These are phyloP conservation scores for Procavia capensis DNA, from an alignment of 2,113 vertebrate genomes.

Conservation along the genomic window DNA sequence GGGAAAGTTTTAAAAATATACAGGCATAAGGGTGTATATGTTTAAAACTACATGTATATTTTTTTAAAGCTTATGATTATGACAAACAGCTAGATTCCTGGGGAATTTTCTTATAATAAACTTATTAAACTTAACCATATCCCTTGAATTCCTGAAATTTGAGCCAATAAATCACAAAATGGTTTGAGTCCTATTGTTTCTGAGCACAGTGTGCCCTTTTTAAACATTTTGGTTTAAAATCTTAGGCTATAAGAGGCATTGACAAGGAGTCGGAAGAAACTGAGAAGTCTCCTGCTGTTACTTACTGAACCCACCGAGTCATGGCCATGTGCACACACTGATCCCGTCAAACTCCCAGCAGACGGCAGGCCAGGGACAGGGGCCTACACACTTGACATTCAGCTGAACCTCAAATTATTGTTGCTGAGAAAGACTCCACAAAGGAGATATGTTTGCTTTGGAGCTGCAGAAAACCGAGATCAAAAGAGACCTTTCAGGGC, in stretches of 20 bases:
- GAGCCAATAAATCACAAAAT: neutral
- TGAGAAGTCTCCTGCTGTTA: neutral
- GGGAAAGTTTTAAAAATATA: neutral
- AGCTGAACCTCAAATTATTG: neutral
- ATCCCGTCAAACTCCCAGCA: neutral
- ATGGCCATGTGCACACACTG: neutral
- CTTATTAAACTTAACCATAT: neutral
- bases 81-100: neutral
- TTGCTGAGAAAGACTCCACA: constrained; percentile 29
- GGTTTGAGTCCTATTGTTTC: constrained; percentile 19
- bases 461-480: constrained; percentile 48
- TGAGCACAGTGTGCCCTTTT: neutral
- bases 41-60: neutral
- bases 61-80: neutral
- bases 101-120: neutral
- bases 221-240: neutral
- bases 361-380: neutral
- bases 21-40: neutral
- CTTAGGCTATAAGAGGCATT: neutral
- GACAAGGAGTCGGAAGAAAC: constrained; percentile 3
- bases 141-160: constrained; percentile 26
- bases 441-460: constrained; percentile 54
- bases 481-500: constrained; percentile 29
- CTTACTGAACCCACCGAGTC: constrained; percentile 31
- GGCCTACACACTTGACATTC: neutral